These are phyloP conservation scores for Eurystomus glaucurus DNA, from an alignment of 2,797 vertebrate species.

Conservation along the genomic window DNA sequence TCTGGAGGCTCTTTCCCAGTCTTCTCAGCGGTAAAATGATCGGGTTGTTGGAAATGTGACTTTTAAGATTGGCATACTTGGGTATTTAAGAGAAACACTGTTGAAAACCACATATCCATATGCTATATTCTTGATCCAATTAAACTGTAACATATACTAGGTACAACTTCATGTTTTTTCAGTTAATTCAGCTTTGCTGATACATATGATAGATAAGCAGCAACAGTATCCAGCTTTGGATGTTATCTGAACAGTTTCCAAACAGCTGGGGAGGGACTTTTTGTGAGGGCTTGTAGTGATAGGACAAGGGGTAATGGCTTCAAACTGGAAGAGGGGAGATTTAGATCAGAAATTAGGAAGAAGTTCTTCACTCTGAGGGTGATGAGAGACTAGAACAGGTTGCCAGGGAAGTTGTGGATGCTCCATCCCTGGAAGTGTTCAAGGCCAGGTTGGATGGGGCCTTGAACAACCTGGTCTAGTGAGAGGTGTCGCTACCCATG, in stretches of 20 bases:
- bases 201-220: background rate
- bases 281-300: no score
- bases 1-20: background rate
- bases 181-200: background rate
- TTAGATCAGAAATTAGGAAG: no score
- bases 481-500: no score
- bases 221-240: background rate
- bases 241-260: background rate
- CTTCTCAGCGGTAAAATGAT: background rate
- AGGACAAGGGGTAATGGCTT: no score
- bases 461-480: no score
- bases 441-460: no score
- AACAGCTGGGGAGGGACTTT: no score
- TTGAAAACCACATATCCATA: background rate
- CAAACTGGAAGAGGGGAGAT: no score
- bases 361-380: no score
- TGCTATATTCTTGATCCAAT: background rate
- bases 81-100: background rate
- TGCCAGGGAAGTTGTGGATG: no score
- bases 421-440: no score
- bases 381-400: no score
- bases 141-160: background rate
- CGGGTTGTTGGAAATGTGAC: background rate
- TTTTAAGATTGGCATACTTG: background rate
- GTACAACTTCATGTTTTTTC: background rate